These are phyloP conservation scores for Hirtodrosophila histrioides DNA, from an alignment of 2,888 invertebrate genomes.

Conservation along the genomic window DNA sequence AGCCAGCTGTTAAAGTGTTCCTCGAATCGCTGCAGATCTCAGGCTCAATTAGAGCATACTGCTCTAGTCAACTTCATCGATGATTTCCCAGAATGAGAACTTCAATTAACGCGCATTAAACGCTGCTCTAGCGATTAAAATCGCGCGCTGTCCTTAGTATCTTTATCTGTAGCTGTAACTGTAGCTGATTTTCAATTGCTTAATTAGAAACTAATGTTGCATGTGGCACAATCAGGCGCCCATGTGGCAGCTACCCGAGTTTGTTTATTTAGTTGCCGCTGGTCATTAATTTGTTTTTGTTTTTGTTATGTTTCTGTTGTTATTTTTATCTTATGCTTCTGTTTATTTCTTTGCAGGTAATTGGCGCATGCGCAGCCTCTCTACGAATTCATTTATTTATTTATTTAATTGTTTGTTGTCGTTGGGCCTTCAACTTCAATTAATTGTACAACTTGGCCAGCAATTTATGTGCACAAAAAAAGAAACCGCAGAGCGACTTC, in stretches of 20 bases:
- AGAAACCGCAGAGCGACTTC: conserved; percentile 22
- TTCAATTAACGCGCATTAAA: conserved; percentile 48
- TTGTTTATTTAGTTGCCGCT: conserved; percentile 33
- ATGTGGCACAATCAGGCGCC: conserved; percentile 1
- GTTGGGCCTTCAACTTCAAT: conserved; percentile 69
- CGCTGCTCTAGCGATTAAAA: conserved; percentile 37
- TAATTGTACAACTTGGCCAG: conserved; percentile 55
- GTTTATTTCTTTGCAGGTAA: conserved; percentile 58
- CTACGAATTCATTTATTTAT: conserved; percentile 47
- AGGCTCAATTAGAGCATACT: conserved; percentile 25
- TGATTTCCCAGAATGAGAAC: conserved; percentile 26
- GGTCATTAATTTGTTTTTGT: conserved; percentile 37
- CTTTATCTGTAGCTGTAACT: conserved; percentile 2
- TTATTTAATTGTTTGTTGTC: conserved; percentile 59
- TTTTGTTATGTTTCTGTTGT: no score
- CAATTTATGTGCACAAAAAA: conserved; percentile 31
- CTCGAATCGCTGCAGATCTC: conserved; percentile 1
- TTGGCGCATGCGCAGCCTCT: conserved; percentile 43
- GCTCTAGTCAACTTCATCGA: conserved; percentile 6
- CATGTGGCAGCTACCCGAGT: not conserved
- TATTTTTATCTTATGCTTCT: conserved; percentile 11
- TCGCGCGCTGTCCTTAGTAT: conserved; percentile 9
- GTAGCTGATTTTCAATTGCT: conserved; percentile 63
- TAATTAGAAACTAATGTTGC: conserved; percentile 68
- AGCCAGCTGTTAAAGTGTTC: conserved; percentile 18